A percentile compares a stretch with the other conserved stretches of the same genome.
Evolutionary conservation across 2,113 vertebrate genomes (phyloP).

Genomic region (Synchiropus splendidus): DNA sequence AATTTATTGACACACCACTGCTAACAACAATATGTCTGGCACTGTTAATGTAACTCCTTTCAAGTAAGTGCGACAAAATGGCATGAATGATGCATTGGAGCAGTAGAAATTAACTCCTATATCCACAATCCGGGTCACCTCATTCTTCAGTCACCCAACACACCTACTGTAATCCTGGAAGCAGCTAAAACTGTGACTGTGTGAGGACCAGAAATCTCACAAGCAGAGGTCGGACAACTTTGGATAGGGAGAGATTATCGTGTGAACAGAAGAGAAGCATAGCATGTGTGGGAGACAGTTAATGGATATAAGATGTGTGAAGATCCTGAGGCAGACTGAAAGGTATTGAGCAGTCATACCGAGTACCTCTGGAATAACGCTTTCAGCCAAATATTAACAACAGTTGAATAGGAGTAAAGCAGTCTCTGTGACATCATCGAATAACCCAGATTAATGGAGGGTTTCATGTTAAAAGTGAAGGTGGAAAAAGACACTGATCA

Average conservation of each 20-base stretch:
- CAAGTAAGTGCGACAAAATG: too few species aligned
- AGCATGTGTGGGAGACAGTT: slow-evolving; percentile 46
- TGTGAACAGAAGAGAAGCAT: slow-evolving; percentile 52
- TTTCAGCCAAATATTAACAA: slow-evolving; percentile 38
- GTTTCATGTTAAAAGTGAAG: slow-evolving; percentile 27
- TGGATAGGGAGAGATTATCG: slow-evolving; percentile 24
- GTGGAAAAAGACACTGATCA: slow-evolving; percentile 26
- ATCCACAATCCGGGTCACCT: slow-evolving; percentile 32
- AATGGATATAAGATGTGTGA: slow-evolving; percentile 63
- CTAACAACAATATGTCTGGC: too few species aligned
- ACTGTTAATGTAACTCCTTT: too few species aligned
- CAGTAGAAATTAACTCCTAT: slow-evolving; percentile 40
- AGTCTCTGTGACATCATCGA: slow-evolving; percentile 42
- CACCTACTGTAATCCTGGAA: slow-evolving; percentile 55
- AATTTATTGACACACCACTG: too few species aligned
- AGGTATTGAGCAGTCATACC: slow-evolving; percentile 38
- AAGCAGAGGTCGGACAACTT: slow-evolving; percentile 4
- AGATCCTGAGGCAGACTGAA: slow-evolving; percentile 44
- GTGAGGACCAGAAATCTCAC: slow-evolving; percentile 1
- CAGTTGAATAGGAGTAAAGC: slow-evolving; percentile 5
- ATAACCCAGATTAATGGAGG: slow-evolving; percentile 20
- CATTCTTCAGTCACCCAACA: slow-evolving; percentile 34
- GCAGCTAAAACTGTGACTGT: too few species aligned
- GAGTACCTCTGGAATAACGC: slow-evolving; percentile 37
- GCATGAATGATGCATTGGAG: slow-evolving; percentile 35